These are phyloP conservation scores for Hippopotamyrus pictus DNA, from an alignment of 2,797 vertebrate species.

Conservation along the genomic window DNA sequence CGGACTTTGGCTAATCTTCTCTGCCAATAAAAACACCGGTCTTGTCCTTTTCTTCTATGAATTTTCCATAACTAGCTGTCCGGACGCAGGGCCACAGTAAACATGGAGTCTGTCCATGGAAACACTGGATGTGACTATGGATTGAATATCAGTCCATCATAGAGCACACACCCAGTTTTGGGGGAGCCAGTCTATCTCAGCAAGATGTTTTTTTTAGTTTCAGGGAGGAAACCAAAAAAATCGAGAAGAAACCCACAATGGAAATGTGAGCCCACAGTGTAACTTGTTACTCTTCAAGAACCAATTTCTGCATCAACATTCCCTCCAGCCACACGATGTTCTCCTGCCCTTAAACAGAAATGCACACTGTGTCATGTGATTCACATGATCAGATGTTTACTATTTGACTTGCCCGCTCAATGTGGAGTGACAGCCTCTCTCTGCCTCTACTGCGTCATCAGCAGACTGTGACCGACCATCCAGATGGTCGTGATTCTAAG, in stretches of 20 bases:
- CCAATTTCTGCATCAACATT: not conserved
- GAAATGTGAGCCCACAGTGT: not conserved
- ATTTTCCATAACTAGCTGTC: not conserved
- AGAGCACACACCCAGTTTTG: not conserved
- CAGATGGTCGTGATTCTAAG: not conserved
- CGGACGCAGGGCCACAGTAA: not conserved
- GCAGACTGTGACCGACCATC: conserved; percentile 5
- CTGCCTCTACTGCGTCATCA: not conserved
- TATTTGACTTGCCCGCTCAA: not conserved
- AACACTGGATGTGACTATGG: not conserved
- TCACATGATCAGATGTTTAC: not conserved
- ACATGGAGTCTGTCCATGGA: not conserved
- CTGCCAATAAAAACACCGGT: not conserved
- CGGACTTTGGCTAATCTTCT: not conserved
- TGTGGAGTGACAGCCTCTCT: not conserved
- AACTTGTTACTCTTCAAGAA: not conserved
- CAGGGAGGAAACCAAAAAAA: not conserved
- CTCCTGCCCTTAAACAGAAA: not conserved
- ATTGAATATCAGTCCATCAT: not conserved
- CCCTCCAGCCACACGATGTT: not conserved
- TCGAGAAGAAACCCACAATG: not conserved
- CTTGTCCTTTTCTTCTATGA: not conserved
- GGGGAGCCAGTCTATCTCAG: not conserved
- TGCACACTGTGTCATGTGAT: not conserved
- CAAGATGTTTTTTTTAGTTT: not conserved